A percentile compares a stretch with the other conserved stretches of the same genome.
Conservation (phyloP, 2,113 vertebrate genomes). For the Cynoglossus semilaevis region DNA sequence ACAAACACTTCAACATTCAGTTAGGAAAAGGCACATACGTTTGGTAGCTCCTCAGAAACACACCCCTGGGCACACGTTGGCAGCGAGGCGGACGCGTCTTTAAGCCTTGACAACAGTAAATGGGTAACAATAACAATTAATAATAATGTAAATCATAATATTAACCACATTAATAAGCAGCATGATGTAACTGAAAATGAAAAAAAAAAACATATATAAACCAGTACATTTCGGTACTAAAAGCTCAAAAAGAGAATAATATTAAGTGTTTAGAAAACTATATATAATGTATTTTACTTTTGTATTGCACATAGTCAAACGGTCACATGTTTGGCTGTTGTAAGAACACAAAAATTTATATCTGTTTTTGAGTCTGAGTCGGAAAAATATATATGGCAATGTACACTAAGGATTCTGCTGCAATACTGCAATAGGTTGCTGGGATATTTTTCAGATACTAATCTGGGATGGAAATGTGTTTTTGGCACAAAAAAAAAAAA, state of each 20-base stretch:
- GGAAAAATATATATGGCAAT: too few relatives aligned
- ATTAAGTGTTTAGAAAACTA: constrained; percentile 77
- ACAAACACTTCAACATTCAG: constrained; percentile 65
- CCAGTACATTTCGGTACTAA: constrained; percentile 75
- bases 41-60: constrained; percentile 61
- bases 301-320: constrained; percentile 94
- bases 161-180: constrained; percentile 84
- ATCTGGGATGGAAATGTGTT: too few relatives aligned
- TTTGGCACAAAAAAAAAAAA: too few relatives aligned
- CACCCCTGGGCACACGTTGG: constrained; percentile 72
- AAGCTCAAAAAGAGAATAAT: constrained; percentile 56
- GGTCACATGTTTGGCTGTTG: constrained; percentile 76
- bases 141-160: constrained; percentile 72
- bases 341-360: constrained; percentile 42
- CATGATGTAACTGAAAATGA: constrained; percentile 84
- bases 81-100: constrained; percentile 74
- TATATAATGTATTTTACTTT: constrained; percentile 68
- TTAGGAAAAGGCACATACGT: constrained; percentile 69
- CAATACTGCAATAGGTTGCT: too few relatives aligned
- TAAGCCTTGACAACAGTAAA: constrained; percentile 66
- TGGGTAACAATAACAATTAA: constrained; percentile 48
- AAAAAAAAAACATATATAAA: constrained; percentile 61
- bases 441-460: too few relatives aligned
- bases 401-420: too few relatives aligned
- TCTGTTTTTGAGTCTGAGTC: too few relatives aligned